Evolutionary conservation across 2,797 vertebrate species (phyloP).

Genomic region (Neomorphus geoffroyi): DNA sequence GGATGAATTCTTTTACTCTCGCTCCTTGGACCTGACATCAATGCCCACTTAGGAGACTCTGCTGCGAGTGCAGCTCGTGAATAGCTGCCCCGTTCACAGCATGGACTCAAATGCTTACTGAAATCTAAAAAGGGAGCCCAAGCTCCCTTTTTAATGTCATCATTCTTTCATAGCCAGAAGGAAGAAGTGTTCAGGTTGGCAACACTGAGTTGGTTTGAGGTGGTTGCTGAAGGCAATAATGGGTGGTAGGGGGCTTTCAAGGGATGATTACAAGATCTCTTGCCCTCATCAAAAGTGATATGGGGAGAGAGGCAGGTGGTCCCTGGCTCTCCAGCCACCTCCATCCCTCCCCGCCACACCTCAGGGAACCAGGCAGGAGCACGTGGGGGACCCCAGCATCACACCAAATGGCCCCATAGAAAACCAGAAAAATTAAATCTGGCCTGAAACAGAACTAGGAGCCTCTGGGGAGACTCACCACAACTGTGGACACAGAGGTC

Average conservation of each 20-base stretch:
- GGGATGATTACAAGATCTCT: not conserved
- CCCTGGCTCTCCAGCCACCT: not conserved
- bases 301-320: not conserved
- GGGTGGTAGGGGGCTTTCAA: not conserved
- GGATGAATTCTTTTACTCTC: not conserved
- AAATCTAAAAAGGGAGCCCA: not conserved
- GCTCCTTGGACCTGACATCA: not conserved
- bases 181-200: not conserved
- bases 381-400: not conserved
- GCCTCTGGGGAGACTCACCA: not conserved
- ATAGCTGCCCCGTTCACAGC: not conserved
- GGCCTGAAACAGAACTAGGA: not conserved
- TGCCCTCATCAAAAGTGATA: not conserved
- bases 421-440: conserved; percentile 14
- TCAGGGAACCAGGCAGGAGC: not conserved
- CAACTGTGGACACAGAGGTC: not conserved
- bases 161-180: not conserved
- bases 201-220: conserved; percentile 8
- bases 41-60: not conserved
- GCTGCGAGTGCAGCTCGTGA: not conserved
- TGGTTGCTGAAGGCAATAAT: not conserved
- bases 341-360: not conserved
- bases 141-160: not conserved
- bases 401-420: not conserved
- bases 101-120: not conserved